These are phyloP conservation scores for Telmatochromis sp. DNA, from an alignment of 2,113 vertebrate species.

Conservation along the genomic window DNA sequence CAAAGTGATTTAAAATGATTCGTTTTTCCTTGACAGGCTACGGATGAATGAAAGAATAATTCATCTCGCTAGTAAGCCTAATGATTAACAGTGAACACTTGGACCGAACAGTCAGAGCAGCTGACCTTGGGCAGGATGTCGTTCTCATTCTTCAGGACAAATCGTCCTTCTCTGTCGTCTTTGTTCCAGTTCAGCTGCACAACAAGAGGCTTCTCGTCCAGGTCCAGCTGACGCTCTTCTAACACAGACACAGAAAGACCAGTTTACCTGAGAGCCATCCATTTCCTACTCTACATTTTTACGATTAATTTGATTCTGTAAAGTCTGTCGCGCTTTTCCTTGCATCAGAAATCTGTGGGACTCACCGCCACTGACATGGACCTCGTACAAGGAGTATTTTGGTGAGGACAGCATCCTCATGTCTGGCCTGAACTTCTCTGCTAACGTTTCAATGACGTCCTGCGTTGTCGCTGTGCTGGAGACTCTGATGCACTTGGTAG, in stretches of 20 bases:
- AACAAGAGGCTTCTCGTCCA: slow-evolving; percentile 96
- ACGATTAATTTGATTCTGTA: neutral
- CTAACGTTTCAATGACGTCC: slow-evolving; percentile 96
- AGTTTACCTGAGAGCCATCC: neutral
- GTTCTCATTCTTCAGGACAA: slow-evolving; percentile 99
- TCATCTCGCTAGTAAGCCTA: neutral
- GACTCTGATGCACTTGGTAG: slow-evolving; percentile 96
- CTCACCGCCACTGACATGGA: slow-evolving; percentile 97
- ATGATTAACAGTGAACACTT: neutral
- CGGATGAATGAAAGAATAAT: neutral
- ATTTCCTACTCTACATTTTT: neutral
- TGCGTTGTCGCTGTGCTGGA: slow-evolving; percentile 97
- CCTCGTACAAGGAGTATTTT: slow-evolving; percentile 94
- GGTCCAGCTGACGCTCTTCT: slow-evolving; percentile 99
- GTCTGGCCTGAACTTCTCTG: slow-evolving; percentile 96
- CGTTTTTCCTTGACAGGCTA: neutral
- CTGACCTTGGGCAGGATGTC: slow-evolving; percentile 85
- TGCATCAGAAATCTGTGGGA: neutral
- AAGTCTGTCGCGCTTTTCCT: neutral
- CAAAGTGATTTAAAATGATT: neutral
- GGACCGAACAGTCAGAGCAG: neutral
- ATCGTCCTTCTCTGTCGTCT: slow-evolving; percentile 94
- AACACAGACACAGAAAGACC: neutral
- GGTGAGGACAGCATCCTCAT: slow-evolving; percentile 98
- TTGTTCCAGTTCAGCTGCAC: slow-evolving; percentile 99